phyloP scores from a whole-genome alignment of 2,113 vertebrate species.

The Thunnus maccoyii region DNA sequence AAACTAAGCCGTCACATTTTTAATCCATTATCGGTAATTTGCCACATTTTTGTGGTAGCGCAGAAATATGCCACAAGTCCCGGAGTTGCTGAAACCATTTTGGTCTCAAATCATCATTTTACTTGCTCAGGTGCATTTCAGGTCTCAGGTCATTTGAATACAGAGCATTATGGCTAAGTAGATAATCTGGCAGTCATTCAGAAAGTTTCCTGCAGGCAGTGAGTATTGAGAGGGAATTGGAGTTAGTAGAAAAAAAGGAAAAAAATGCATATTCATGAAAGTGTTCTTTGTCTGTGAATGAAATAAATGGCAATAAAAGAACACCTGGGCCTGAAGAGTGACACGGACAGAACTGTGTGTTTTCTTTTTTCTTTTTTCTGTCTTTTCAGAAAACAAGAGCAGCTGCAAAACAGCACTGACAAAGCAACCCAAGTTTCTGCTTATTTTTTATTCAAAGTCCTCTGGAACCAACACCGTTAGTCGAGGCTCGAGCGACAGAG shows the following conservation, averaged over 20 bases:
- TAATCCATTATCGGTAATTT: background rate
- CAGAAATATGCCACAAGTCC: background rate
- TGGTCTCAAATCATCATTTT: background rate
- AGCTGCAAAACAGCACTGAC: conserved; percentile 33
- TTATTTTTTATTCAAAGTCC: conserved; percentile 47
- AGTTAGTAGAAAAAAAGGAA: background rate
- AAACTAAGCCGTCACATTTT: background rate
- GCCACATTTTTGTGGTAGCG: background rate
- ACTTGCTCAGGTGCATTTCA: background rate
- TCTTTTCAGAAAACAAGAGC: conserved; percentile 23
- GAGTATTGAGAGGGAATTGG: background rate
- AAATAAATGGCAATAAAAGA: conserved; percentile 37
- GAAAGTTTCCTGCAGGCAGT: background rate
- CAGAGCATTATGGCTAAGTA: background rate
- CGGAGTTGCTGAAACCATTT: background rate
- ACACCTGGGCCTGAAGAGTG: conserved; percentile 17
- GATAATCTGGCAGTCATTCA: too few species aligned
- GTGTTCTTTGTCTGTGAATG: conserved; percentile 25
- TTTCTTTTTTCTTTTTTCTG: conserved; percentile 3
- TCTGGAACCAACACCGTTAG: conserved; percentile 38
- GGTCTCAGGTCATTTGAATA: background rate
- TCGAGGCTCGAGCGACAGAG: background rate
- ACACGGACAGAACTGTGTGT: background rate
- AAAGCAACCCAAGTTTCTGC: conserved; percentile 23
- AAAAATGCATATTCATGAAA: conserved; percentile 33